These are phyloP conservation scores for Liolophura sinensis DNA, from an alignment of 1,140 invertebrate species.

Conservation along the genomic window DNA sequence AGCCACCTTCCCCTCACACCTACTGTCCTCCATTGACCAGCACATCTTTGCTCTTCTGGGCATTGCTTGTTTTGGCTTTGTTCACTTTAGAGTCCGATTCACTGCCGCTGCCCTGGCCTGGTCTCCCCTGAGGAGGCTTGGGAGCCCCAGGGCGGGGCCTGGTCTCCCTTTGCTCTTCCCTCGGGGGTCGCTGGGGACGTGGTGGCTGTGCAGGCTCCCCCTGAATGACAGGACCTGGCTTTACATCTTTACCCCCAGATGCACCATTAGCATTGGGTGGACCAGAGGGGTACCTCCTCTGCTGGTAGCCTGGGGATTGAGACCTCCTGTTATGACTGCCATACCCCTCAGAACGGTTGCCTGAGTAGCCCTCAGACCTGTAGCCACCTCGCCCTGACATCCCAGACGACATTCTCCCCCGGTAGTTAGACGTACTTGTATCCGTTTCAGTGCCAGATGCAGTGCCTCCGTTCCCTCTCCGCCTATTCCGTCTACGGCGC, in stretches of 20 bases:
- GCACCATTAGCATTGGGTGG: neutral
- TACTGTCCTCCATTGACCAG: no score
- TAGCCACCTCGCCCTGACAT: slow-evolving; percentile 4
- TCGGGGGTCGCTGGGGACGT: no score
- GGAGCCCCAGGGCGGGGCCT: neutral
- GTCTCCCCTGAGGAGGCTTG: slow-evolving; percentile 14
- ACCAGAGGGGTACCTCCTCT: slow-evolving; percentile 19
- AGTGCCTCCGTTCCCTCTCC: slow-evolving; percentile 38
- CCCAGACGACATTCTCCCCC: slow-evolving; percentile 14
- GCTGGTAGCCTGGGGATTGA: slow-evolving; percentile 23
- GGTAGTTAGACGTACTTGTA: slow-evolving; percentile 49
- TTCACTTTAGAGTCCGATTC: slow-evolving; percentile 40
- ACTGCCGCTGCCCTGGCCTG: slow-evolving; percentile 33
- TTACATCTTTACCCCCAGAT: slow-evolving; percentile 1
- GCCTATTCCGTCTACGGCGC: slow-evolving; percentile 29
- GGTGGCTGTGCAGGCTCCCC: slow-evolving; percentile 15
- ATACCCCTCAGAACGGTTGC: slow-evolving; percentile 6
- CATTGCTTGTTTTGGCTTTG: slow-evolving; percentile 28
- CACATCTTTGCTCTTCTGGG: neutral
- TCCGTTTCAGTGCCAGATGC: slow-evolving; percentile 54
- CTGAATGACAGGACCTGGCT: slow-evolving; percentile 5
- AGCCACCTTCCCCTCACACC: no score
- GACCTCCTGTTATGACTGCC: neutral
- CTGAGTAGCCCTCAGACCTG: slow-evolving; percentile 7
- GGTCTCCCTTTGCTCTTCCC: no score